Base-by-base conservation (phyloP, 2,113 vertebrate species). In the Malaclemys terrapin region DNA sequence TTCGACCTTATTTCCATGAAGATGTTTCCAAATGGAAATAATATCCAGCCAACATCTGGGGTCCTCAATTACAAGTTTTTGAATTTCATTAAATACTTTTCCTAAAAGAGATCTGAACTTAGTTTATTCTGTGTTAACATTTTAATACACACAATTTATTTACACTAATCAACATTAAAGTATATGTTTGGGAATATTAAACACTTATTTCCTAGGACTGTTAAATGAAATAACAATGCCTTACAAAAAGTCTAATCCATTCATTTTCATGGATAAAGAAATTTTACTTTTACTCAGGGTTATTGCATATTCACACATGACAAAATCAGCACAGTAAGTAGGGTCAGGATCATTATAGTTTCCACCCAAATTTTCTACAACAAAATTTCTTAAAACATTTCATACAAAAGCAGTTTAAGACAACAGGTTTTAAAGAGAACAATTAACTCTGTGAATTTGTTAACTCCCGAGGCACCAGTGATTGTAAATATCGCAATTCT, bases 21-120 rank as follows among this genome's bases (percentile, higher is more conserved):
- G 94, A 42, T 84, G 97, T 93, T 91, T 97, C 98, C 98, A 98
- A 57, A 89, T 1, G 59, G 95, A 96, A 62, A 98, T 38, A 83
- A 93, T 49, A 82, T 97, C 93, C 88, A 96, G 56, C 98, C 98
- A 99, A 16, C 87, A 85, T 31, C 93, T 82, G 0, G 96, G 96
- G 24, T 98, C 97, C 75, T 97, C 97, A 10, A 49, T 88, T 91
- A 98, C n/a, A 90, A 98, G 94, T 84, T 57, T 97, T 89, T 96
- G 97, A 69, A 99, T 91, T 29, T 98, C 89, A 84, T 95, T 88
- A 49, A 98, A 76, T 86, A 96, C 82, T 96, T 95, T 98, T 75
- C 98, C 98, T 99, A 92, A 78, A 94, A 97, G 5, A 93, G 94
- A 96, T 20, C 88, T 87, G 5, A 1, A 8, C 54, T 91, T 54